Conservation (phyloP, 2,888 invertebrate species). For the Archips xylosteana region DNA sequence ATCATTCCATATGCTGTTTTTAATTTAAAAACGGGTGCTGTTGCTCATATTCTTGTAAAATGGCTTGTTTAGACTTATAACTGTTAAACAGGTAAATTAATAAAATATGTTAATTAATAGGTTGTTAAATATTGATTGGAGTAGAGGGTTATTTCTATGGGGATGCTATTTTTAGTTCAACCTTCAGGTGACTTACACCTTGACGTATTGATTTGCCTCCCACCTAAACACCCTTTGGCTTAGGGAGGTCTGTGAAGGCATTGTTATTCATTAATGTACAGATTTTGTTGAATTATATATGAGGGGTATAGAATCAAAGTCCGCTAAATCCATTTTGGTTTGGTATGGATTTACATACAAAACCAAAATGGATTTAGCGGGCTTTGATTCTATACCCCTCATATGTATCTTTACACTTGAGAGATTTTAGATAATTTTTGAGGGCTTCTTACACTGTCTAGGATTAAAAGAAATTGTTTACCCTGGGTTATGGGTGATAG, state of each 20-base stretch:
- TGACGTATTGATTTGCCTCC: conserved; percentile 6
- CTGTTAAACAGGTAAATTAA: neutral
- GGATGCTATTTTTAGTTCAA: neutral
- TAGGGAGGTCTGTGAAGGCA: neutral
- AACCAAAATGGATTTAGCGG: too few species aligned
- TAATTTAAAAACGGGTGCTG: neutral
- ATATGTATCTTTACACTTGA: too few species aligned
- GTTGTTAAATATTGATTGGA: neutral
- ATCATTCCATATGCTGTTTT: neutral
- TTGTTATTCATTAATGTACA: neutral
- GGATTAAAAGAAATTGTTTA: too few species aligned
- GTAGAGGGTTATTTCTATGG: neutral
- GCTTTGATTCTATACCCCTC: too few species aligned
- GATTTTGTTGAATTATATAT: too few species aligned
- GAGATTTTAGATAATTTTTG: too few species aligned
- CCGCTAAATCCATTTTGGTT: too few species aligned
- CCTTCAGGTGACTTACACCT: neutral
- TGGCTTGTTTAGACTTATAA: neutral
- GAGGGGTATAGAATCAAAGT: too few species aligned
- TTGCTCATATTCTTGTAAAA: neutral
- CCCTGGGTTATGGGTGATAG: too few species aligned
- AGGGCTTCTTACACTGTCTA: too few species aligned
- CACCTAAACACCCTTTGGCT: neutral
- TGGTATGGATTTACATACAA: too few species aligned
- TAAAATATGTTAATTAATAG: neutral